Evolutionary conservation across 2,888 invertebrate genomes (phyloP).

Genomic region (Acheta domesticus): DNA sequence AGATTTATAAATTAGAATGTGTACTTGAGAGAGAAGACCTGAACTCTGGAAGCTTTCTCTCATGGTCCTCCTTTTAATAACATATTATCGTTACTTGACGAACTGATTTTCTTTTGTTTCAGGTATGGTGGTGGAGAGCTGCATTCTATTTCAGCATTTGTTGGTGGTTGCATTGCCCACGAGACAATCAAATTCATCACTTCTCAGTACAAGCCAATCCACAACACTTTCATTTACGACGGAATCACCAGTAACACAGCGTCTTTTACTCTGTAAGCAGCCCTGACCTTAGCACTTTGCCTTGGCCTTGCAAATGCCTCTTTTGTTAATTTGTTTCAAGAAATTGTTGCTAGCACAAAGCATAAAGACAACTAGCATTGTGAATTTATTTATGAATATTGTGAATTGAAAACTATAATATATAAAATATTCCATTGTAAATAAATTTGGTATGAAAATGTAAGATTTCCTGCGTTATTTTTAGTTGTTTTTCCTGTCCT

Average conservation of each 20-base stretch:
- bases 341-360: neutral
- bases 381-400: constrained; percentile 11
- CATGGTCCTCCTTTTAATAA: too few relatives aligned
- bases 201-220: constrained; percentile 91
- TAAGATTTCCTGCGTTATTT: neutral
- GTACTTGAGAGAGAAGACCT: too few relatives aligned
- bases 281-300: neutral
- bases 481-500: neutral
- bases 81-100: too few relatives aligned
- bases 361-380: neutral
- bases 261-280: constrained; percentile 70
- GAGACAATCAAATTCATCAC: constrained; percentile 95
- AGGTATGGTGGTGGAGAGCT: constrained; percentile 88
- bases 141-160: constrained; percentile 88
- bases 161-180: constrained; percentile 92
- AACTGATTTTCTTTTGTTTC: neutral
- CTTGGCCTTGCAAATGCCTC: neutral
- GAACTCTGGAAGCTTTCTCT: too few relatives aligned
- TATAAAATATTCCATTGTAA: neutral
- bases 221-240: constrained; percentile 94
- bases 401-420: neutral
- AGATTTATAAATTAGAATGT: too few relatives aligned
- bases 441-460: constrained; percentile 18
- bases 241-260: constrained; percentile 83
- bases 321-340: constrained; percentile 28